These are phyloP conservation scores for Picathartes gymnocephalus DNA, from an alignment of 2,113 vertebrate species.

Conservation along the genomic window DNA sequence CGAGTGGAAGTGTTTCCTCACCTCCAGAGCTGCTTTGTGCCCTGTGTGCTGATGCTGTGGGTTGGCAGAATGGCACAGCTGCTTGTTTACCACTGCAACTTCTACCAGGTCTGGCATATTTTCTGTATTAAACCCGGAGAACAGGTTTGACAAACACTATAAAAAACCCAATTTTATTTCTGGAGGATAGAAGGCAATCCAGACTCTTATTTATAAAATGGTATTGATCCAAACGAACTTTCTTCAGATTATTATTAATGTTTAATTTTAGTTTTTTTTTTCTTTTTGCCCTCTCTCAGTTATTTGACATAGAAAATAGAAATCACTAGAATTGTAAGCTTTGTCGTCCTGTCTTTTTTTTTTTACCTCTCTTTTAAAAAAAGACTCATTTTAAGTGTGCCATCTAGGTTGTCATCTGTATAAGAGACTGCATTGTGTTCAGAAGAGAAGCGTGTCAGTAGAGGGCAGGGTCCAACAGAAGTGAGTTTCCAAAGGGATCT, in stretches of 20 bases:
- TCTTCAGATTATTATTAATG: not conserved
- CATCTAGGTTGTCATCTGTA: not conserved
- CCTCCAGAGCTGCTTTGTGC: not conserved
- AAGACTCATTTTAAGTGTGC: not conserved
- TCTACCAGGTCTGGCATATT: not conserved
- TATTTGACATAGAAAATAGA: not conserved
- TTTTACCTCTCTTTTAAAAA: not conserved
- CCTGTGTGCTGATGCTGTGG: not conserved
- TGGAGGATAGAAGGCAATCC: not conserved
- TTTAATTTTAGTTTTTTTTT: not conserved
- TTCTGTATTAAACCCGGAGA: not conserved
- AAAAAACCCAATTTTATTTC: not conserved
- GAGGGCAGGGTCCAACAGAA: constrained; percentile 49
- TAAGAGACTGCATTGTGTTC: constrained; percentile 16
- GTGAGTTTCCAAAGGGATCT: constrained; percentile 3
- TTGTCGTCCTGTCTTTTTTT: not conserved
- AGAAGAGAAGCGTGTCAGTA: constrained; percentile 29
- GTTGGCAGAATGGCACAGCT: not conserved
- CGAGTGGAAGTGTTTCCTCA: not conserved
- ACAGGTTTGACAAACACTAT: not conserved
- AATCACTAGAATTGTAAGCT: not conserved
- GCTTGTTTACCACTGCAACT: not conserved
- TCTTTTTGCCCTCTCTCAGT: not conserved
- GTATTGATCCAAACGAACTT: not conserved
- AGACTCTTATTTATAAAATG: not conserved